Conservation (phyloP, 2,888 invertebrate genomes). For the Lithosia quadra region DNA sequence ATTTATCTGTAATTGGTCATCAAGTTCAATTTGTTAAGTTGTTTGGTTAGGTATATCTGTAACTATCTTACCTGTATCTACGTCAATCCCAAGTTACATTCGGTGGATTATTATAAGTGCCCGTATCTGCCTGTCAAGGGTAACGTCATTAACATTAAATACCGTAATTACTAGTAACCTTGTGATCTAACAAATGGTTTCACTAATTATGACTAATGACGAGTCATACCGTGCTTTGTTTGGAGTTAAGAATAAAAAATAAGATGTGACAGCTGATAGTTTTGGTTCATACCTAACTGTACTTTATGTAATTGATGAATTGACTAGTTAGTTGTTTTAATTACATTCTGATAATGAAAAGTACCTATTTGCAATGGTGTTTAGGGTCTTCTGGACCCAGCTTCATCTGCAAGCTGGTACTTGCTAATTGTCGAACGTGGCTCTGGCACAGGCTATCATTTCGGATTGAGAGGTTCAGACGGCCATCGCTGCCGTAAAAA, state of each 20-base stretch:
- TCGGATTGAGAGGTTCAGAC: too few relatives aligned
- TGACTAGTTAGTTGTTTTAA: not conserved
- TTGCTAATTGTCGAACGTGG: not conserved
- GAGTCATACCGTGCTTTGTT: slow-evolving; percentile 39
- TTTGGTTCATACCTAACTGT: slow-evolving; percentile 34
- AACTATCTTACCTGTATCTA: not conserved
- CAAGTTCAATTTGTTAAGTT: too few relatives aligned
- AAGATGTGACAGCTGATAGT: slow-evolving; percentile 21
- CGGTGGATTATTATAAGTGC: not conserved
- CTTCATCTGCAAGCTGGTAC: too few relatives aligned
- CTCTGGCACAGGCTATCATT: not conserved
- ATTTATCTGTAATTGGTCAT: too few relatives aligned
- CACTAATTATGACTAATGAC: slow-evolving; percentile 52
- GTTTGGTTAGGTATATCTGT: too few relatives aligned
- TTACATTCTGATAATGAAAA: not conserved
- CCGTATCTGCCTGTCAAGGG: slow-evolving; percentile 33
- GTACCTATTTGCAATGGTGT: too few relatives aligned
- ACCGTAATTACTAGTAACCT: slow-evolving; percentile 39
- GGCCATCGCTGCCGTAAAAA: too few relatives aligned
- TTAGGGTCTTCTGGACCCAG: too few relatives aligned
- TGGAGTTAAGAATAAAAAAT: slow-evolving; percentile 37
- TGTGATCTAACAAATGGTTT: slow-evolving; percentile 41
- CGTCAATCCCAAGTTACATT: not conserved
- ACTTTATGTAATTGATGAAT: slow-evolving; percentile 25
- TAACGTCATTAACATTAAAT: slow-evolving; percentile 24